Evolutionary conservation across 2,113 vertebrate genomes (phyloP), one percentile per base, ranked within the genome.

Genomic region (Tympanuchus pallidicinctus): DNA sequence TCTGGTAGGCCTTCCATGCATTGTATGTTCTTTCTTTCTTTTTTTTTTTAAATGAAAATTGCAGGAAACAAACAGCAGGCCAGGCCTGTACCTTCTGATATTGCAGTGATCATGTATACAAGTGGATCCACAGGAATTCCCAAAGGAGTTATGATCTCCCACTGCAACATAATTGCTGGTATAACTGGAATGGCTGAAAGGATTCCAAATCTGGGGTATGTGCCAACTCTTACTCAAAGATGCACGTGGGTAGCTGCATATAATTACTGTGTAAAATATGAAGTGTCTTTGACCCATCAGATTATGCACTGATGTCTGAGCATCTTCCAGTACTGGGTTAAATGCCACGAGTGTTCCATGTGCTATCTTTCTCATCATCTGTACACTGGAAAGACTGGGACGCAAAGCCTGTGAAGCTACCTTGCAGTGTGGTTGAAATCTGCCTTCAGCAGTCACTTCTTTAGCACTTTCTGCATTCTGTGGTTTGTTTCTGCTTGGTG

Each of bases 71-170:
- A 95, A 75, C 95, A 94, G 74, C 74, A 85, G 2, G 98, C 84
- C 59, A 97, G 94, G 67, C 98, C 99, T 1, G 45, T 96, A 72
- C 97, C 99, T 21, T 98, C 97, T 0, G 99, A 99, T 93, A 97
- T 99, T 0, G 99, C 99, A 0, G 99, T 99, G 75, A 99, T 99
- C 97, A 99, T 99, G 99, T 99, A 99, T 90, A 99, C 99, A 50
- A 99, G 99, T 42, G 99, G 99, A 11, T 99, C 99, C 86, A 99
- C 99, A 2, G 99, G 99, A 47, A 45, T 98, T 42, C 99, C 99
- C 13, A 99, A 99, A 94, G 99, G 99, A 19, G 99, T 99, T 89
- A 98, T 99, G 98, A 99, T 99, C 96, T 99, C 99, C 20, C 99
- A 99, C 30, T 98, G 98, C 93, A 99, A 99, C 96, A 96, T 99